Evolutionary conservation across 2,797 vertebrate genomes (phyloP), one percentile per base, ranked within the genome.

Genomic region (Lepidocolaptes lacrymiger): DNA sequence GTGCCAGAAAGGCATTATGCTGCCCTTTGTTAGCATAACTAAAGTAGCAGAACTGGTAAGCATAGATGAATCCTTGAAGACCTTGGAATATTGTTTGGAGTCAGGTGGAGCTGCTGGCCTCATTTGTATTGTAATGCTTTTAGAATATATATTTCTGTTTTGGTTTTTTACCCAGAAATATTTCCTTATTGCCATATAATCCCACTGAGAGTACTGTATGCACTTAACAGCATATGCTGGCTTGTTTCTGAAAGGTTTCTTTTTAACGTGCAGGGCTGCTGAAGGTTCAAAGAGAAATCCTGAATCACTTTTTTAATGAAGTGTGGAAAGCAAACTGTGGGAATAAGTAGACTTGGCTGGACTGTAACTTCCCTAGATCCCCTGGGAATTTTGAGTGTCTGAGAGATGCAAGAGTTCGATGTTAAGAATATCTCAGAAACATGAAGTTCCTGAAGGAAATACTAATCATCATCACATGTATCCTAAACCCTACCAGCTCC

Each of bases 231-330:
- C 0, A 3, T 17, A 49, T 30, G 4, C 37, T 81, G 59, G 16
- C 72, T 86, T 66, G 26, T 64, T 94, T 83, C 48, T 74, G 85
- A 88, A 43, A 73, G 21, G 39, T 78, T 90, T 73, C n/a, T 73
- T 79, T 64, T 64, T 26, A 34, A 37, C 14, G 11, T n/a, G 61
- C 5, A 2, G 36, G 30, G 41, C 73, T 88, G 69, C 36, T 84
- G 87, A 66, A 54, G 61, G 72, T 91, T 93, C 91, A 84, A 91
- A 89, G 69, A 89, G 62, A 88, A 92, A 75, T 75, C 51, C 79
- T 93, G 76, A 46, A 75, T 94, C 76, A n/a, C 85, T 91, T 80
- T 66, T 85, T 94, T 73, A 94, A 94, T 92, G 93, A 96, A 83
- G 73, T 96, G 89, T 91, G 85, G 92, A 95, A 97, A 96, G 73